Evolutionary conservation across 2,113 vertebrate genomes (phyloP).

Genomic region (Nymphicus hollandicus): DNA sequence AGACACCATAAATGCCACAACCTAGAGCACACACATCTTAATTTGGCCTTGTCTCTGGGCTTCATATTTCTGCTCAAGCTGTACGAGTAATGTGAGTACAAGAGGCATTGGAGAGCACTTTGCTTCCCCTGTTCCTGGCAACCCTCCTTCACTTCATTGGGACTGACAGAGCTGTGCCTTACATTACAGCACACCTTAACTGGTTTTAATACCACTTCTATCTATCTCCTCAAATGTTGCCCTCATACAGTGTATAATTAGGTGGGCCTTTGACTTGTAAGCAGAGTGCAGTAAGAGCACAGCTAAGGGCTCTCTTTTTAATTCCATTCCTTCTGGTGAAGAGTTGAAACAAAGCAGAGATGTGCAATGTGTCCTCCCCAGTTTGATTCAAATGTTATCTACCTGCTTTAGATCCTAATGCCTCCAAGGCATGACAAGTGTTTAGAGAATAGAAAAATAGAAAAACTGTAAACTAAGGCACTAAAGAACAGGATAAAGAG

Average conservation of each 20-base stretch:
- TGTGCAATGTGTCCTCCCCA: not conserved
- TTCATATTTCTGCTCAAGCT: not conserved
- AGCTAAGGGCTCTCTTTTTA: not conserved
- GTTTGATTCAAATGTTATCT: not conserved
- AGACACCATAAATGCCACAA: not conserved
- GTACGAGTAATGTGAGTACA: not conserved
- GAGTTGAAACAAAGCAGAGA: not conserved
- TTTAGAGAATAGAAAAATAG: slow-evolving; percentile 11
- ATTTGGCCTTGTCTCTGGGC: not conserved
- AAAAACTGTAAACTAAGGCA: not conserved
- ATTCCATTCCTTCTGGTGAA: not conserved
- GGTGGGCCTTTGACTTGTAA: not conserved
- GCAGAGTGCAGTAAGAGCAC: not conserved
- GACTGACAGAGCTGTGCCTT: not conserved
- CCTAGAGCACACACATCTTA: not conserved
- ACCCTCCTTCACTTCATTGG: not conserved
- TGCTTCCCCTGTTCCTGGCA: not conserved
- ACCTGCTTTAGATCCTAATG: not conserved
- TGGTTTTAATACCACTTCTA: not conserved
- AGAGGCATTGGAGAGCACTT: not conserved
- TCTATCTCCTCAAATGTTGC: not conserved
- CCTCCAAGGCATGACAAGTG: not conserved
- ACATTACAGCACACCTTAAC: not conserved
- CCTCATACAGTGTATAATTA: not conserved
- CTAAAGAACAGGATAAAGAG: not conserved